These are phyloP conservation scores for Muntiacus reevesi DNA, from an alignment of 2,113 vertebrate genomes.

Conservation along the genomic window DNA sequence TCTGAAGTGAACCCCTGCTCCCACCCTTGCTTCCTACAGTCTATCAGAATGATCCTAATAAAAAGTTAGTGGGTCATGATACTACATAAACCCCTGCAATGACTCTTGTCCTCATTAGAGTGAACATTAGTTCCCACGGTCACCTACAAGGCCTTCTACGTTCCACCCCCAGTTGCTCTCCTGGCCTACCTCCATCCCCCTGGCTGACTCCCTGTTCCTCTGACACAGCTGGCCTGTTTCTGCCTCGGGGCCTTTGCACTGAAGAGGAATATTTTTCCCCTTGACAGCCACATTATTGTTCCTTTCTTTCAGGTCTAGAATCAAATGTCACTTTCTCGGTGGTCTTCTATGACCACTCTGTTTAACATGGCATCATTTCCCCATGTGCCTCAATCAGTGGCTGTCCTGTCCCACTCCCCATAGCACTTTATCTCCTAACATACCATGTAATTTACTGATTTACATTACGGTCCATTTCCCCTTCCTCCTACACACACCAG, in stretches of 20 bases:
- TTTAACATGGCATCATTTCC: neutral
- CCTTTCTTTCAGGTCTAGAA: neutral
- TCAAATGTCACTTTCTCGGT: neutral
- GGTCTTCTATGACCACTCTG: neutral
- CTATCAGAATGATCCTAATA: neutral
- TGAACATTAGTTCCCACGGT: neutral
- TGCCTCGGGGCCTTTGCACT: neutral
- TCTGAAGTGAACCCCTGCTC: neutral
- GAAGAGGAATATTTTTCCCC: neutral
- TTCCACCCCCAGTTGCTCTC: neutral
- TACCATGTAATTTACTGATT: neutral
- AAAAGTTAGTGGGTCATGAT: neutral
- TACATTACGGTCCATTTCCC: neutral
- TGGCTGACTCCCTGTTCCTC: neutral
- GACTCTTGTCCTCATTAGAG: neutral
- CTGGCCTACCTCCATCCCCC: neutral
- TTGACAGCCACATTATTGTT: neutral
- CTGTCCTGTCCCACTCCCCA: neutral
- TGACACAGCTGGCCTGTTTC: neutral
- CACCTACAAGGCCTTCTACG: neutral
- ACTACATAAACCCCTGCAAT: neutral
- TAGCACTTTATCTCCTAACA: neutral
- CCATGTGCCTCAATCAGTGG: neutral
- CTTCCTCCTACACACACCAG: neutral
- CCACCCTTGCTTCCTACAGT: neutral